Conservation (phyloP, 1,140 invertebrate genomes). For the Eurytemora carolleeae region DNA sequence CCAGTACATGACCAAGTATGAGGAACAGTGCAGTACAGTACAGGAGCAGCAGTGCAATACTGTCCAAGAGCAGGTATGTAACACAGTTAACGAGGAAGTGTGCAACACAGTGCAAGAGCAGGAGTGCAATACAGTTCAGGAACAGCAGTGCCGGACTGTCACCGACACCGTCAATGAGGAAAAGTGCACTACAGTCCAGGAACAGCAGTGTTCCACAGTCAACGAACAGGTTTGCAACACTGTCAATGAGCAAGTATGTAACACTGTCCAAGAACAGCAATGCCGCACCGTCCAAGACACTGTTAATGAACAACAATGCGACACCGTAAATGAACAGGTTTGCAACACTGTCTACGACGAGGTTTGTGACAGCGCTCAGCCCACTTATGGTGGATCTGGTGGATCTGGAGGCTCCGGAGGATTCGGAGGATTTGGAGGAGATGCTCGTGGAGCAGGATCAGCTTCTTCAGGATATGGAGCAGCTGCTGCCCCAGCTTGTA, state of each 20-base stretch:
- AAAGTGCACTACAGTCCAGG: slow-evolving; percentile 5
- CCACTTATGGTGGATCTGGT: slow-evolving; percentile 5
- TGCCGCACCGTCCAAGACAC: slow-evolving; percentile 9
- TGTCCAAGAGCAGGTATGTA: slow-evolving; percentile 10
- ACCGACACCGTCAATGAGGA: background rate
- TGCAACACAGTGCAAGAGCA: slow-evolving; percentile 9
- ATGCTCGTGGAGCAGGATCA: too few relatives aligned
- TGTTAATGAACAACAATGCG: slow-evolving; percentile 13
- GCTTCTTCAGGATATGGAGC: slow-evolving; percentile 8
- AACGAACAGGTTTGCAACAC: too few relatives aligned
- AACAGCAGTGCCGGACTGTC: slow-evolving; percentile 9
- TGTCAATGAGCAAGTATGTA: too few relatives aligned
- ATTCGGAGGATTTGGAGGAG: too few relatives aligned
- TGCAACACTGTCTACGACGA: slow-evolving; percentile 2
- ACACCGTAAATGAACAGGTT: slow-evolving; percentile 10
- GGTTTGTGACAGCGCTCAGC: slow-evolving; percentile 8
- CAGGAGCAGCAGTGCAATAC: slow-evolving; percentile 8
- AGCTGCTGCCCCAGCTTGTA: slow-evolving; percentile 1
- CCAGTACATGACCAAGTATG: background rate
- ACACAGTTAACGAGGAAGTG: slow-evolving; percentile 9
- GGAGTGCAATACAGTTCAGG: slow-evolving; percentile 9
- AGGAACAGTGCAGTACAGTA: slow-evolving; percentile 6
- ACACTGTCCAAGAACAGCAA: too few relatives aligned
- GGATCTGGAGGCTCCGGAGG: background rate
- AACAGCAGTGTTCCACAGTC: slow-evolving; percentile 5